Conservation (phyloP, 1,140 invertebrate genomes). For the Megalonaias nervosa region DNA sequence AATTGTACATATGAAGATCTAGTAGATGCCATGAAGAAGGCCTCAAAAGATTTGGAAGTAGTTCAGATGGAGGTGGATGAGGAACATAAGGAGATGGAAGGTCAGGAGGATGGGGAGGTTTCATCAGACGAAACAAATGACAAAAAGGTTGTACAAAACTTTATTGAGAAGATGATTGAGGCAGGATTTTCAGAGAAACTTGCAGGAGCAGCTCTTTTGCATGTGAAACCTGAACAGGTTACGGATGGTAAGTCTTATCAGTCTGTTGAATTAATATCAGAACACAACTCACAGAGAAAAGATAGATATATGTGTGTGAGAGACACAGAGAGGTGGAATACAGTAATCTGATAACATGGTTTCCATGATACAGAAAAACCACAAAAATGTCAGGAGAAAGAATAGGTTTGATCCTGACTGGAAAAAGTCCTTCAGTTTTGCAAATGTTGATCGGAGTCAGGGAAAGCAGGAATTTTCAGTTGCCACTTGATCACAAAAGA, state of each 20-base stretch:
- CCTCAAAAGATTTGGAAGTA: slow-evolving; percentile 31
- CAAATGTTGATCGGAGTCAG: no score
- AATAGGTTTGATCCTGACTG: neutral
- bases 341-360: neutral
- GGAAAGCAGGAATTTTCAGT: no score
- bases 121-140: slow-evolving; percentile 4
- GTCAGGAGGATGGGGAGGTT: neutral
- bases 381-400: neutral
- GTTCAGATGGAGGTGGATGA: slow-evolving; percentile 12
- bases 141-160: slow-evolving; percentile 2
- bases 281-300: no score
- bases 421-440: no score
- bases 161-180: slow-evolving; percentile 17
- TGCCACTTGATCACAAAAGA: no score
- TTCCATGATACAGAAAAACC: neutral
- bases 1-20: slow-evolving; percentile 28
- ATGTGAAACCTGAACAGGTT: slow-evolving; percentile 29
- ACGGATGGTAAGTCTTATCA: slow-evolving; percentile 31
- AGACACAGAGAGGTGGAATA: no score
- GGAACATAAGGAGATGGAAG: slow-evolving; percentile 11
- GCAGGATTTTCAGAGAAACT: slow-evolving; percentile 22
- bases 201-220: slow-evolving; percentile 21
- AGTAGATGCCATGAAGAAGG: slow-evolving; percentile 24
- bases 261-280: neutral
- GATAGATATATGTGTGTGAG: no score